Base-by-base conservation (phyloP, 2,797 vertebrate genomes). In the Dendrocincla tyrannina region DNA sequence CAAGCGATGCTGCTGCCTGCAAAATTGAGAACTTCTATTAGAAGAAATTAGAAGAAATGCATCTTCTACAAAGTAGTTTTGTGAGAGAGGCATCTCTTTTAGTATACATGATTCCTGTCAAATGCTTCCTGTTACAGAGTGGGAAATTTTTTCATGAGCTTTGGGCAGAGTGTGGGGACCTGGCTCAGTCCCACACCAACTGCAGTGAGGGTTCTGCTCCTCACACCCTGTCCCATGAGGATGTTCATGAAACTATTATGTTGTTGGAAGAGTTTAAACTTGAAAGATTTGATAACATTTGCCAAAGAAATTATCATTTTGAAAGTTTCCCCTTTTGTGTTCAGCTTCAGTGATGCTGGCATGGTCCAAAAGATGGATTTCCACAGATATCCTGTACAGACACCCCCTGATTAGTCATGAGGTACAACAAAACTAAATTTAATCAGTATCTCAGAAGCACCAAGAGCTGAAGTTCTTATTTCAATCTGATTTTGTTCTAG, bases 221-320 rank as follows among this genome's bases (percentile, higher is more conserved):
- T 59, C 10, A 5, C 47, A 39, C 35, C 16, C 46, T 73, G 27
- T 56, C 47, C 58, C 28, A 52, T 3, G 8, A 44, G 73, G 56
- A 19, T 55, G 9, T 68, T 84, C n/a, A 13, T 52, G 58, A 85
- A 85, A 80, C 13, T 59, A 27, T 82, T 33, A 10, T 0, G 0
- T 30, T 53, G 25, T 50, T 62, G 55, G 73, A 49, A 94, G 76
- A 78, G 73, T 50, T 89, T 72, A 67, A 85, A 76, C 70, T 76
- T 94, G 59, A 91, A 95, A 69, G 42, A 86, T 82, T 94, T 92
- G 50, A 83, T 95, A 82, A 84, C n/a, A 14, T 78, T 81, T 96
- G 22, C 47, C 58, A 87, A 83, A 64, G 72, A 72, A 91, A 68
- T 92, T 58, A 76, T 41, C 59, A 49, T 86, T 81, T 92, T 52